Base-by-base conservation (phyloP, 1,140 invertebrate genomes). In the Aphelenchoides fujianensis region DNA sequence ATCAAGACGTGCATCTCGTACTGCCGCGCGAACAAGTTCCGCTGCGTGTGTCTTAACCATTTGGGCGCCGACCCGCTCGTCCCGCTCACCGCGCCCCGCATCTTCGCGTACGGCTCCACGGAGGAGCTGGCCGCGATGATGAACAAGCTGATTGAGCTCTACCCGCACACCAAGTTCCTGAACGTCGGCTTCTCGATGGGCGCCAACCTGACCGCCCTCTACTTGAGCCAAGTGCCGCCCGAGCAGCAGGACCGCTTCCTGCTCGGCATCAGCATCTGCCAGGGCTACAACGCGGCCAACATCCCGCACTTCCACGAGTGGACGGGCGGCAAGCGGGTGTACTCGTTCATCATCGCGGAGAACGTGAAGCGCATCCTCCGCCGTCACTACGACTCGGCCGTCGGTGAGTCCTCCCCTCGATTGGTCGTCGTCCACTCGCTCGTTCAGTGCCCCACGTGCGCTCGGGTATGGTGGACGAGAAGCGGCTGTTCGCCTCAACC, bases 21-120 rank as follows among this genome's bases (percentile, higher is more conserved):
- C 85, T 92, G 92, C 3, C 92, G 94, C 83, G 90, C 90, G 73
- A 90, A 91, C 82, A 93, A 93, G 0, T 95, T 92, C 86, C 87
- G 92, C 70, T 93, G 92, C 85, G 91, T 91, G 0, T 92, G 95
- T n/a, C 88, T 95, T 61, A 96, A 96, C 86, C 93, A 96, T 84
- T 89, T 95, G 67, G 93, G 93, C n/a, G 92, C 91, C 2, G 85
- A 95, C 3, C 88, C 89, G 67, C 91, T 90, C 84, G 91, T 94
- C 9, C 90, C 90, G 63, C 89, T 95, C 3, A 95, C 92, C 19
- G 89, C 91, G n/a, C 89, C 89, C 32, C 88, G 92, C 74, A 92
- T 95, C 77, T 95, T 95, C 84, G 91, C 91, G 53, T 95, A 95
- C 86, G 93, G 93, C 30, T 70, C 1, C 1, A 59, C 55, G 5